A percentile compares a stretch with the other conserved stretches of the same genome.
These are phyloP conservation scores for Lithobius niger DNA, from an alignment of 1,140 invertebrate species.

Conservation along the genomic window DNA sequence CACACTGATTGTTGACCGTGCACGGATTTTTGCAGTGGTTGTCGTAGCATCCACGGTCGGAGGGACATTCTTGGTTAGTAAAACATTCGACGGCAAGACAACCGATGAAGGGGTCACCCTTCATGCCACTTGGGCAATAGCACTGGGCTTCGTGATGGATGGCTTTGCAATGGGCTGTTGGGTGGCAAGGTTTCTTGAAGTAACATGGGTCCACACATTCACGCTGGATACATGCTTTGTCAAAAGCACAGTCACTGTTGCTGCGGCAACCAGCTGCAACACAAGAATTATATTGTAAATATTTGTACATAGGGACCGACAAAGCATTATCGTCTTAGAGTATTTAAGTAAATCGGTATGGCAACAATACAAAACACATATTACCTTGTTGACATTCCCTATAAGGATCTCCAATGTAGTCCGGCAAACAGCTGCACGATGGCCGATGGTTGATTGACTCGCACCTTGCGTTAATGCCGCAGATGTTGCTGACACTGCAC, in stretches of 20 bases:
- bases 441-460: constrained; percentile 16
- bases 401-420: constrained; percentile 17
- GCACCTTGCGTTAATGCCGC: constrained; percentile 19
- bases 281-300: constrained; percentile 28
- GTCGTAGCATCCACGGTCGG: constrained; percentile 25
- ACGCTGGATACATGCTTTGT: constrained; percentile 58
- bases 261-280: constrained; percentile 56
- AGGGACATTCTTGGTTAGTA: constrained; percentile 18
- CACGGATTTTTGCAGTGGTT: constrained; percentile 26
- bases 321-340: too few species aligned
- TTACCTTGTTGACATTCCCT: constrained; percentile 12
- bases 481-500: constrained; percentile 54
- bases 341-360: too few species aligned
- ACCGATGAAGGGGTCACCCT: constrained; percentile 53
- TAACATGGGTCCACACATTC: constrained; percentile 58
- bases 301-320: too few species aligned
- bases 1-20: constrained; percentile 24
- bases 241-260: constrained; percentile 62
- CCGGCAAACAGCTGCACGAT: constrained; percentile 17
- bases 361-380: too few species aligned
- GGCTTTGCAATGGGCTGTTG: constrained; percentile 25
- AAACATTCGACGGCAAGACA: constrained; percentile 40
- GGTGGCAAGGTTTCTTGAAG: constrained; percentile 26
- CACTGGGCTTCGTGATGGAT: constrained; percentile 55
- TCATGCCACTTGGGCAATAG: constrained; percentile 54